Evolutionary conservation across 2,888 invertebrate species (phyloP), one percentile per base, ranked within the genome.

Genomic region (Muscina levida): DNA sequence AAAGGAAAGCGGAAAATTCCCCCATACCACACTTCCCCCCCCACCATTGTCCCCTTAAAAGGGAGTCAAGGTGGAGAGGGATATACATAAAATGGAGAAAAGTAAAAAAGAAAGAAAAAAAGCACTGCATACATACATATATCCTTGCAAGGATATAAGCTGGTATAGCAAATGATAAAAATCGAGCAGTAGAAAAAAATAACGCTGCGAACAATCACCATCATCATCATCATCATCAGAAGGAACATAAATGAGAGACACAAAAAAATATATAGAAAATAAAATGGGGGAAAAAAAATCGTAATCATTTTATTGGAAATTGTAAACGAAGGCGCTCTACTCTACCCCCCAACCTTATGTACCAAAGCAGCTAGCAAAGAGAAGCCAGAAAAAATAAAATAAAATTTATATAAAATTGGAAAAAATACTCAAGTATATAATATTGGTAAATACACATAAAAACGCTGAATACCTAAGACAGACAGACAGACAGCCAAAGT

Each of bases 231-330:
- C 31, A 3, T 8, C 3, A 31, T 3, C 3, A 31, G 31, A 8
- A 31, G 31, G 8, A 31, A 5, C 4, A 31, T 31, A 31, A 31
- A 31, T 31, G 8, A 5, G 31, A 31, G 8, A 5, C 3, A 5
- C 17, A 42, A 59, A 17, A 51, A 70, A 46, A 73, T 73, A 53
- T 51, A 10, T 13, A 24, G 10, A 39, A 53, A 65, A 76, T 22
- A 22, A 72, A 19, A 53, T 65, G 57, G 56, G 13, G 70, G 46
- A 77, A 62, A 65, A 48, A 73, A 56, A 71, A 70, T 46, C 39
- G 59, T 51, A 68, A 77, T 57, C 53, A 68, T 74, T 67, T 70
- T 68, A 72, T 75, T 77, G 80, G 51, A 77, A 77, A 75, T 72
- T 26, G n/a, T 24, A 48, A 71, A 62, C 26, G 22, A 39, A 53